Percentiles rank a stretch among this genome's conserved stretches.
Conservation (phyloP, 2,888 invertebrate genomes). For the Melanchra persicariae region DNA sequence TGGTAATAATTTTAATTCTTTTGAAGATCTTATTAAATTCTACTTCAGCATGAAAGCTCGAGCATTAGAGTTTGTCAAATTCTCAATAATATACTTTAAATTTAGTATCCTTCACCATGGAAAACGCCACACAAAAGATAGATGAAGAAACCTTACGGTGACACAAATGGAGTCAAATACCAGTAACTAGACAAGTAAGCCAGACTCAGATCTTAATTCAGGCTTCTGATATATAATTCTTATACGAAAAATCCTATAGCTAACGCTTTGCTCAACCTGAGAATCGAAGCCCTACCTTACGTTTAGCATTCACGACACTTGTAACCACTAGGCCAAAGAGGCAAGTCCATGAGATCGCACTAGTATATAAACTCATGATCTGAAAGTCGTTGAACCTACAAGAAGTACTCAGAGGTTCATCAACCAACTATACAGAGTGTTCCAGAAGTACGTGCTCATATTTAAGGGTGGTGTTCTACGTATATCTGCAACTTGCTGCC, state of each 20-base stretch:
- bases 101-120: no score
- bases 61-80: not conserved
- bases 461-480: no score
- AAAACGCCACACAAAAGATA: no score
- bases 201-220: not conserved
- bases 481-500: no score
- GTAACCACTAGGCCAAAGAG: not conserved
- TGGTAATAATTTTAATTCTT: no score
- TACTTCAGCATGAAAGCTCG: no score
- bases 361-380: not conserved
- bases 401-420: slow-evolving; percentile 2
- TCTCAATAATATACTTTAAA: not conserved
- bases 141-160: no score
- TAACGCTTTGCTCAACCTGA: not conserved
- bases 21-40: not conserved
- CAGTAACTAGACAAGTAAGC: no score
- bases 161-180: not conserved
- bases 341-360: not conserved
- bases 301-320: no score
- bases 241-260: not conserved
- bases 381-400: slow-evolving; percentile 9
- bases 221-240: not conserved
- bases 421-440: no score
- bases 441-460: no score
- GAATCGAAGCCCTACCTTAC: not conserved